Evolutionary conservation across 2,113 vertebrate species (phyloP).

Genomic region (Sterrhoptilus dennistouni): DNA sequence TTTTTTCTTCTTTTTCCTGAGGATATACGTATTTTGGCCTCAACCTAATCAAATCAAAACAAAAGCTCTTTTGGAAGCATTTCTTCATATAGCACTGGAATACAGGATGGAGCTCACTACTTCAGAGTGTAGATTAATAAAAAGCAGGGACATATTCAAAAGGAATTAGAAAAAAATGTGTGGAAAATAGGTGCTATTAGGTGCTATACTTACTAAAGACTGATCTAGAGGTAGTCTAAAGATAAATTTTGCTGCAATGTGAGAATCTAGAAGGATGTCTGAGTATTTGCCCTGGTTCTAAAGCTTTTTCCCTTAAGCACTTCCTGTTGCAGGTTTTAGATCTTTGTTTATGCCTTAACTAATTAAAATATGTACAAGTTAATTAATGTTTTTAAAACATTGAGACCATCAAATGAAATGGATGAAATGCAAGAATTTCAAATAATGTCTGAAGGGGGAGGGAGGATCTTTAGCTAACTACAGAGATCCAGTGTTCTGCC

Average conservation of each 20-base stretch:
- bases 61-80: neutral
- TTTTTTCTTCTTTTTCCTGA: neutral
- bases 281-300: neutral
- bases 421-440: conserved; percentile 32
- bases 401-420: conserved; percentile 53
- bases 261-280: neutral
- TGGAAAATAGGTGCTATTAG: neutral
- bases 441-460: conserved; percentile 36
- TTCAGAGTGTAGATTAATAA: neutral
- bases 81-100: neutral
- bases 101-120: neutral
- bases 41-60: neutral
- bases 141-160: neutral
- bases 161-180: neutral
- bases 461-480: neutral
- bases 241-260: neutral
- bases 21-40: neutral
- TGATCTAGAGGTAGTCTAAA: neutral
- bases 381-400: conserved; percentile 29
- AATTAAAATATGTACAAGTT: conserved; percentile 13
- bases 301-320: conserved; percentile 6
- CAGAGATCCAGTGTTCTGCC: neutral
- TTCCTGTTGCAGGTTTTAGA: conserved; percentile 50
- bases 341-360: conserved; percentile 29
- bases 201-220: neutral